phyloP scores from a whole-genome alignment of 2,888 invertebrate species.

The Meteorus cinctellus region DNA sequence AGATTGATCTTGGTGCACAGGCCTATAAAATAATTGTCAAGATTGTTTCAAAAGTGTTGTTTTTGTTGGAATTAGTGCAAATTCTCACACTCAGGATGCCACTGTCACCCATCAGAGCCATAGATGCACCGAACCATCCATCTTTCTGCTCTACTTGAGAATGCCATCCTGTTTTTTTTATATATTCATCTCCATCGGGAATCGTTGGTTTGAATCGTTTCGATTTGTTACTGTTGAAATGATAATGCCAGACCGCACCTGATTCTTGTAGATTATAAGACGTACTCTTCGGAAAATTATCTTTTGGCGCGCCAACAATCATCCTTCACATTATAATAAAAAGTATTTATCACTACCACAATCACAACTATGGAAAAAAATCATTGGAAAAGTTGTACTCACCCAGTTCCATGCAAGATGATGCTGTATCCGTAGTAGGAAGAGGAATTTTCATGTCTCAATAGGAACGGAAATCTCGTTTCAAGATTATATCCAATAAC shows the following conservation, averaged over 20 bases:
- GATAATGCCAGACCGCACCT: slow-evolving; percentile 76
- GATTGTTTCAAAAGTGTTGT: not conserved
- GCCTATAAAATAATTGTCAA: slow-evolving; percentile 51
- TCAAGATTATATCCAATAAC: slow-evolving; percentile 59
- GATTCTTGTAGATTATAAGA: slow-evolving; percentile 71
- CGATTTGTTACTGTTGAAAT: slow-evolving; percentile 44
- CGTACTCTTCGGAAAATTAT: slow-evolving; percentile 71
- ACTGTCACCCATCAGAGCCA: slow-evolving; percentile 72
- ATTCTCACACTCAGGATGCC: slow-evolving; percentile 61
- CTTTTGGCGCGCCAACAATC: slow-evolving; percentile 76
- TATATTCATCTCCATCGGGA: slow-evolving; percentile 45
- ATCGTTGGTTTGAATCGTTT: slow-evolving; percentile 48
- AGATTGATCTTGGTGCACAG: slow-evolving; percentile 60
- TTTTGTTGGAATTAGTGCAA: not conserved
- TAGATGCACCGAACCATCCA: slow-evolving; percentile 75
- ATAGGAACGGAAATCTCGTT: slow-evolving; percentile 47
- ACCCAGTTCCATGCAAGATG: slow-evolving; percentile 48
- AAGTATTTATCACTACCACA: slow-evolving; percentile 20
- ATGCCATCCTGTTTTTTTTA: slow-evolving; percentile 41
- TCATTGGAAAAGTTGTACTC: slow-evolving; percentile 4
- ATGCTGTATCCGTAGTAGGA: slow-evolving; percentile 63
- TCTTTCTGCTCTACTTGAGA: slow-evolving; percentile 66
- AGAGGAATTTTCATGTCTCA: slow-evolving; percentile 40
- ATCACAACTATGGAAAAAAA: not conserved
- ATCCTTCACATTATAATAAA: slow-evolving; percentile 67